Evolutionary conservation across 1,140 invertebrate species (phyloP).

Genomic region (Tribolium madens): DNA sequence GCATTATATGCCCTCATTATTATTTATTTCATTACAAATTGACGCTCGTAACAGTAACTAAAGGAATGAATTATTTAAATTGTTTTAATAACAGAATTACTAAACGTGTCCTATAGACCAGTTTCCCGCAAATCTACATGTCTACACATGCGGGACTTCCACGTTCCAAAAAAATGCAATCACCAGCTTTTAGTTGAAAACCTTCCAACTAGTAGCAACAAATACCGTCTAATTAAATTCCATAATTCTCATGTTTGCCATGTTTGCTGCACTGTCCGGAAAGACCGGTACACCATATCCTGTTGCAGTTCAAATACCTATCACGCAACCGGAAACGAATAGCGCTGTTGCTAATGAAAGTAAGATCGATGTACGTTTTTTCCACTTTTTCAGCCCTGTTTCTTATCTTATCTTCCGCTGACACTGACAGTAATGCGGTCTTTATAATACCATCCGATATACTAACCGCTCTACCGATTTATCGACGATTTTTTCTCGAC

Average conservation of each 20-base stretch:
- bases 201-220: not conserved
- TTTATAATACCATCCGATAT: conserved; percentile 20
- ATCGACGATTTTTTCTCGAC: not conserved
- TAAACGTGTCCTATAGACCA: not conserved
- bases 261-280: not conserved
- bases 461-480: conserved; percentile 10
- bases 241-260: conserved; percentile 3
- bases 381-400: not conserved
- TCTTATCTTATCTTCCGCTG: conserved; percentile 8
- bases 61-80: no score
- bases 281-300: not conserved
- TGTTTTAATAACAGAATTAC: no score
- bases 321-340: conserved; percentile 8
- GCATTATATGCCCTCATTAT: no score
- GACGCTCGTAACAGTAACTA: no score
- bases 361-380: not conserved
- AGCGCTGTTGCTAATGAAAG: not conserved
- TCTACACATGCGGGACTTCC: not conserved
- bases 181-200: not conserved
- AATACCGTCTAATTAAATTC: not conserved
- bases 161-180: not conserved
- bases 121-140: not conserved
- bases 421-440: not conserved
- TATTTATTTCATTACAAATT: no score
- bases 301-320: not conserved